phyloP scores from a whole-genome alignment of 1,140 invertebrate species.

The Drosophila simulans region DNA sequence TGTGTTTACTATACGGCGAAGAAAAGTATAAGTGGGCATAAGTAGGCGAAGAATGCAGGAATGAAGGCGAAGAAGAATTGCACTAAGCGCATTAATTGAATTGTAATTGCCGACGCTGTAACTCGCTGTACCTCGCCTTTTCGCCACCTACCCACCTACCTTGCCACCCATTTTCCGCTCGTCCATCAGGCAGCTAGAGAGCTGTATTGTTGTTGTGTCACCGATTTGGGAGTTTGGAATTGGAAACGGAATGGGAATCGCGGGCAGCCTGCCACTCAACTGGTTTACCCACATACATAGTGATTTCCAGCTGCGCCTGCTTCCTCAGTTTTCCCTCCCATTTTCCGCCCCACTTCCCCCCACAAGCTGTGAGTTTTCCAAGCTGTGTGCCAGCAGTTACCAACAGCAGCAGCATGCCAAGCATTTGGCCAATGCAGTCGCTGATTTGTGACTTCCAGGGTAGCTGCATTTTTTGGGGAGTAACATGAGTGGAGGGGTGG shows the following conservation, averaged over 20 bases:
- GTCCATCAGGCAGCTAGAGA: slow-evolving; percentile 1
- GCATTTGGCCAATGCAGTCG: slow-evolving; percentile 58
- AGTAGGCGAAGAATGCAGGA: slow-evolving; percentile 20
- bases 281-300: slow-evolving; percentile 42
- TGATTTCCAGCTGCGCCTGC: slow-evolving; percentile 22
- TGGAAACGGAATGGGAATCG: slow-evolving; percentile 31
- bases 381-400: slow-evolving; percentile 38
- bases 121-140: slow-evolving; percentile 4
- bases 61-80: slow-evolving; percentile 39
- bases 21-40: slow-evolving; percentile 36
- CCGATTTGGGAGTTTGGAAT: slow-evolving; percentile 45
- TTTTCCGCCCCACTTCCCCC: background rate
- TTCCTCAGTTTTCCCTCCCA: background rate
- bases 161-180: background rate
- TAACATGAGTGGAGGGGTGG: background rate
- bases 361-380: slow-evolving; percentile 44
- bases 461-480: slow-evolving; percentile 4
- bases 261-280: slow-evolving; percentile 41
- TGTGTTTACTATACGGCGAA: slow-evolving; percentile 74
- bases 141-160: slow-evolving; percentile 1
- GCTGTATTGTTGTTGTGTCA: slow-evolving; percentile 34
- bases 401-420: slow-evolving; percentile 43
- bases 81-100: slow-evolving; percentile 81
- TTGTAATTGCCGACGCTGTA: slow-evolving; percentile 69
- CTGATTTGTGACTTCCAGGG: slow-evolving; percentile 58